Evolutionary conservation across 2,113 vertebrate genomes (phyloP).

Genomic region (Chaetodon auriga): DNA sequence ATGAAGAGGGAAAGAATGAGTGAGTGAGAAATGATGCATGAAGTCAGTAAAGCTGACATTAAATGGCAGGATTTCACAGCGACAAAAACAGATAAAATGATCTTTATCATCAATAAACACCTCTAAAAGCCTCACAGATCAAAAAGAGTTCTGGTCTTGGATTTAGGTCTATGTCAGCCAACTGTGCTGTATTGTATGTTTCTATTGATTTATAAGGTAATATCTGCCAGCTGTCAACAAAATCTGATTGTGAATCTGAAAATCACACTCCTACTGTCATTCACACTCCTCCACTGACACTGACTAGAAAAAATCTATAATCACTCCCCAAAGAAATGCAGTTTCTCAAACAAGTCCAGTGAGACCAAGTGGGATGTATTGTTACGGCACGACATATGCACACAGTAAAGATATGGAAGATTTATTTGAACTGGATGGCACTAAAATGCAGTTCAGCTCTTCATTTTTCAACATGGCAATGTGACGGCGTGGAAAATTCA

Average conservation of each 20-base stretch:
- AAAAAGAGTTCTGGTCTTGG: too few species aligned
- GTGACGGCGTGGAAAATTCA: too few species aligned
- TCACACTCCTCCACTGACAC: conserved; percentile 26
- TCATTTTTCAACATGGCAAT: too few species aligned
- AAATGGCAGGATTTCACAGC: conserved; percentile 16
- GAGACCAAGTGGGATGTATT: too few species aligned
- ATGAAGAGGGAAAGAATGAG: not conserved
- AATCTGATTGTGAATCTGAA: conserved; percentile 2
- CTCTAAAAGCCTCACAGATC: not conserved
- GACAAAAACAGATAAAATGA: not conserved
- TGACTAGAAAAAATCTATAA: not conserved
- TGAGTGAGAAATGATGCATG: conserved; percentile 1
- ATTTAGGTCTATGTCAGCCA: too few species aligned
- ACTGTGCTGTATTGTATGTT: not conserved
- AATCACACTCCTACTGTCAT: conserved; percentile 3
- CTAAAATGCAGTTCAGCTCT: too few species aligned
- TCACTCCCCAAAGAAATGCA: not conserved
- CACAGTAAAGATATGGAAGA: not conserved
- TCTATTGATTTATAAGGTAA: not conserved
- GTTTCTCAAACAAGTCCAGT: not conserved
- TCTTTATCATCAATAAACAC: not conserved
- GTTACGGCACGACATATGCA: not conserved
- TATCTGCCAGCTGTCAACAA: conserved; percentile 12
- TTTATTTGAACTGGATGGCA: not conserved
- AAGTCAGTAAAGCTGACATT: conserved; percentile 25